These are phyloP conservation scores for Tenthredo distinguenda DNA, from an alignment of 2,888 invertebrate species.

Conservation along the genomic window DNA sequence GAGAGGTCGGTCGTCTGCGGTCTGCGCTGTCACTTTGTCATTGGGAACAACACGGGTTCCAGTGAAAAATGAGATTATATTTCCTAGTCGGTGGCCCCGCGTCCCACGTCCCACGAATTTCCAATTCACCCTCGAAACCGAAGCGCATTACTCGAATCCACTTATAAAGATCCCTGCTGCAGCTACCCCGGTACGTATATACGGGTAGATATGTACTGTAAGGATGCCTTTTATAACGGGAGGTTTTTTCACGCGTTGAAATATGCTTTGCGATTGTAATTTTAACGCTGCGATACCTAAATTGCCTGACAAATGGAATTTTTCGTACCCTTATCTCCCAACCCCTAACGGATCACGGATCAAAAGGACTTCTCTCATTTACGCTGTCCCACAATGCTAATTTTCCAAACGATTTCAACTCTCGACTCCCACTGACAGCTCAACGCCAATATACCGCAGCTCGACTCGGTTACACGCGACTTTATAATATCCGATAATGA, in stretches of 20 bases:
- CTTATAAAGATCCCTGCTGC: slow-evolving; percentile 63
- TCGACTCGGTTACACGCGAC: slow-evolving; percentile 1
- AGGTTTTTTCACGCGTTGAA: slow-evolving; percentile 57
- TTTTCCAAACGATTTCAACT: slow-evolving; percentile 32
- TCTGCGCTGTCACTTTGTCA: slow-evolving; percentile 55
- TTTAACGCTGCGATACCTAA: slow-evolving; percentile 73
- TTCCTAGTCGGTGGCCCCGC: slow-evolving; percentile 52
- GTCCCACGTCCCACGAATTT: slow-evolving; percentile 67
- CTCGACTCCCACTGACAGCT: slow-evolving; percentile 28
- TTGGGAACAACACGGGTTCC: slow-evolving; percentile 41
- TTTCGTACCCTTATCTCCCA: not conserved
- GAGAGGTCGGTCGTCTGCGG: slow-evolving; percentile 17
- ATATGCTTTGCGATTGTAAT: slow-evolving; percentile 77
- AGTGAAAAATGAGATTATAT: slow-evolving; percentile 74
- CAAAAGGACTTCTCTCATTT: not conserved
- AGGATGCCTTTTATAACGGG: not conserved
- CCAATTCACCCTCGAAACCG: slow-evolving; percentile 75
- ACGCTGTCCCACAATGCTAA: not conserved
- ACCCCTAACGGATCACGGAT: not conserved
- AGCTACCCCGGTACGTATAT: not conserved
- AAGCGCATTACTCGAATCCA: slow-evolving; percentile 74
- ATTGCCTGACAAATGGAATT: slow-evolving; percentile 73
- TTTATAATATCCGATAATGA: not conserved
- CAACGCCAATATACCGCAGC: not conserved
- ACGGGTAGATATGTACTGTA: not conserved